Evolutionary conservation across 2,888 invertebrate species (phyloP).

Genomic region (Cryptus viduatorius): DNA sequence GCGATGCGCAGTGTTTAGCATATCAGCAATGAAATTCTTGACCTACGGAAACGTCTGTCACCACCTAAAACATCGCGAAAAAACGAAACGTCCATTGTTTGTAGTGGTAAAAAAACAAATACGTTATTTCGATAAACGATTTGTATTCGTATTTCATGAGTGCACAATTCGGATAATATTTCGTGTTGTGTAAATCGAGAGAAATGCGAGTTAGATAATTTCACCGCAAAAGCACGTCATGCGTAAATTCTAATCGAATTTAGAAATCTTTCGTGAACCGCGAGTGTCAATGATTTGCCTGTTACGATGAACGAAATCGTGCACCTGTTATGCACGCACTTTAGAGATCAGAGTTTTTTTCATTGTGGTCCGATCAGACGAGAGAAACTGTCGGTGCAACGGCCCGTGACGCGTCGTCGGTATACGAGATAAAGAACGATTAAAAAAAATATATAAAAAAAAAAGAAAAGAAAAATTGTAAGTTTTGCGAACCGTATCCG

Average conservation of each 20-base stretch:
- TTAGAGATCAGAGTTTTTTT: slow-evolving; percentile 51
- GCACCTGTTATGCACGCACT: slow-evolving; percentile 61
- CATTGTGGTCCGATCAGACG: slow-evolving; percentile 55
- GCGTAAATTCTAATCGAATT: slow-evolving; percentile 7
- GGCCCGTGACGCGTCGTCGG: slow-evolving; percentile 70
- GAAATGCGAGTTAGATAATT: slow-evolving; percentile 9
- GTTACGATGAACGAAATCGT: slow-evolving; percentile 38
- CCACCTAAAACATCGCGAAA: slow-evolving; percentile 74
- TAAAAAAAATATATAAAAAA: slow-evolving; percentile 24
- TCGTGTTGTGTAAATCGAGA: background rate
- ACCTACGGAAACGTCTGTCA: slow-evolving; percentile 77
- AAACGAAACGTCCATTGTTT: slow-evolving; percentile 13
- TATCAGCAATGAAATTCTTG: slow-evolving; percentile 77
- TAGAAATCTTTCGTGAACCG: slow-evolving; percentile 4
- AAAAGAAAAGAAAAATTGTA: background rate
- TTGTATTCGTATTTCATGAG: background rate
- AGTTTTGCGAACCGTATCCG: slow-evolving; percentile 5
- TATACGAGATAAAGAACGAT: slow-evolving; percentile 4
- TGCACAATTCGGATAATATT: background rate
- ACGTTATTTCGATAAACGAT: background rate
- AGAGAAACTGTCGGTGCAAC: slow-evolving; percentile 71
- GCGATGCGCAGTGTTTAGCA: slow-evolving; percentile 76
- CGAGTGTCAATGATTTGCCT: slow-evolving; percentile 21
- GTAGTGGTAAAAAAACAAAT: background rate
- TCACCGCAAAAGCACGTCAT: background rate